Evolutionary conservation across 2,113 vertebrate genomes (phyloP).

Genomic region (Ptilorrhoa leucosticta): DNA sequence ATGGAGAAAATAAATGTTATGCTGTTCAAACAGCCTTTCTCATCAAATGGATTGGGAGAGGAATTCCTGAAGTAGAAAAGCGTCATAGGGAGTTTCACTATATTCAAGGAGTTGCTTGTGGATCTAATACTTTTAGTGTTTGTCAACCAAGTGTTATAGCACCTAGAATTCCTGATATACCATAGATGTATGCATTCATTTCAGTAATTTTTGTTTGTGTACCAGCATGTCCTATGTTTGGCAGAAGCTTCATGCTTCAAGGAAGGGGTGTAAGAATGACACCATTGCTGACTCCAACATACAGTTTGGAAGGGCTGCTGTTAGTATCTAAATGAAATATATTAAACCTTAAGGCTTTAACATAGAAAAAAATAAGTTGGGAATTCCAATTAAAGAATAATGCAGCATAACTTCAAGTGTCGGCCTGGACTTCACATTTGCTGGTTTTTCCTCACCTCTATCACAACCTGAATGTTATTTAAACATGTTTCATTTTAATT

Average conservation of each 20-base stretch:
- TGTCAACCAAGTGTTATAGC: neutral
- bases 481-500: slow-evolving; percentile 1
- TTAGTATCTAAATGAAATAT: neutral
- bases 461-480: slow-evolving; percentile 37
- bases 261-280: neutral
- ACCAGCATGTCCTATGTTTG: neutral
- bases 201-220: neutral
- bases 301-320: slow-evolving; percentile 3
- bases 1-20: neutral
- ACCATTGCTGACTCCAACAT: neutral
- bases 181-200: neutral
- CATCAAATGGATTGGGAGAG: neutral
- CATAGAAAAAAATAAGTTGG: neutral
- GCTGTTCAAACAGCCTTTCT: neutral
- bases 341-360: neutral
- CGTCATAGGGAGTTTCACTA: neutral
- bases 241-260: neutral
- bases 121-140: neutral
- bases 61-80: neutral
- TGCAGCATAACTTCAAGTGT: neutral
- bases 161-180: neutral
- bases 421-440: neutral
- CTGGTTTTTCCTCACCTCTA: neutral
- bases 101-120: neutral
- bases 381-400: slow-evolving; percentile 17